Conservation (phyloP, 2,797 vertebrate species). For the Microctenopoma steveboyesi region DNA sequence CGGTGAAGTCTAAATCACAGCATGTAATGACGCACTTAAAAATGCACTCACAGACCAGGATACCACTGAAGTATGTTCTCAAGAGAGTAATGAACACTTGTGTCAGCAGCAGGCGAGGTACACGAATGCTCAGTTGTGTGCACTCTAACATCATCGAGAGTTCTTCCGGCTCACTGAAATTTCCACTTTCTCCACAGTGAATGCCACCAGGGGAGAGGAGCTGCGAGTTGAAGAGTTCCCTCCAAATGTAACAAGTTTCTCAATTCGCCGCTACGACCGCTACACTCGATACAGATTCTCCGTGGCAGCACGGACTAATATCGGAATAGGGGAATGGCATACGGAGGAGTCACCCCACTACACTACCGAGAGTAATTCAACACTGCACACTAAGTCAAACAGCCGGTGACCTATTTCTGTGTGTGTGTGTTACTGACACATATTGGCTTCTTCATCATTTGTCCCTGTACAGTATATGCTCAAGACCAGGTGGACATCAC, state of each 20-base stretch:
- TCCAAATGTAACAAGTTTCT: constrained; percentile 92
- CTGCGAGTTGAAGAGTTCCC: constrained; percentile 85
- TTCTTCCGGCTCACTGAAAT: constrained; percentile 18
- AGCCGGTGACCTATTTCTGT: neutral
- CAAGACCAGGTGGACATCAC: constrained; percentile 95
- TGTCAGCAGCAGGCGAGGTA: constrained; percentile 17
- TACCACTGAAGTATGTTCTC: constrained; percentile 24
- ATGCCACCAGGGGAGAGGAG: constrained; percentile 85
- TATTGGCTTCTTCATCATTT: neutral
- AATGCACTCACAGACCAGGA: constrained; percentile 33
- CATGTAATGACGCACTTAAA: constrained; percentile 27
- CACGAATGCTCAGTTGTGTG: constrained; percentile 39
- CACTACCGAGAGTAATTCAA: constrained; percentile 79
- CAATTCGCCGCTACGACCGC: constrained; percentile 89
- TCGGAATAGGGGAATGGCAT: constrained; percentile 87
- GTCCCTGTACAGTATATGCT: constrained; percentile 86
- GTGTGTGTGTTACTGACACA: neutral
- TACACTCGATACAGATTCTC: constrained; percentile 93
- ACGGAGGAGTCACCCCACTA: constrained; percentile 90
- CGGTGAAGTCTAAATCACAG: constrained; percentile 5
- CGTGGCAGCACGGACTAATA: constrained; percentile 88
- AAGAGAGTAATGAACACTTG: constrained; percentile 53
- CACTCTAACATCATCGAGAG: constrained; percentile 29
- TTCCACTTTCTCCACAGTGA: constrained; percentile 84
- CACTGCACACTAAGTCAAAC: neutral